Evolutionary conservation across 2,888 invertebrate genomes (phyloP).

Genomic region (Thymelicus sylvestris): DNA sequence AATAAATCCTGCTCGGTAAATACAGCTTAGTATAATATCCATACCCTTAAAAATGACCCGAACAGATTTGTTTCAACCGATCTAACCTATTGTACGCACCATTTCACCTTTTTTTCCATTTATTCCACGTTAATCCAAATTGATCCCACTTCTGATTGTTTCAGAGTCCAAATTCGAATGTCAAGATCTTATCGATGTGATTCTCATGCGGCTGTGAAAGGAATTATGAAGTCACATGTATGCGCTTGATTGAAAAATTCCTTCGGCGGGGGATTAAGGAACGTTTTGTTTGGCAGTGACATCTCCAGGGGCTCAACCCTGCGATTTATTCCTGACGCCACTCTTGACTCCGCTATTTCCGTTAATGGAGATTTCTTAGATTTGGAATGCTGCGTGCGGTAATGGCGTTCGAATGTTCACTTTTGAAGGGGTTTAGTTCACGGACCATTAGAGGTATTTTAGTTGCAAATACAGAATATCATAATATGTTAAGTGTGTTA

Average conservation of each 20-base stretch:
- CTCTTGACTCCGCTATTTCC: slow-evolving; percentile 50
- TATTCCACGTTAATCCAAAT: slow-evolving; percentile 37
- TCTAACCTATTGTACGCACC: slow-evolving; percentile 68
- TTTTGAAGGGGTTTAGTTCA: slow-evolving; percentile 22
- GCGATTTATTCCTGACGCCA: slow-evolving; percentile 53
- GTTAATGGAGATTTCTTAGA: slow-evolving; percentile 48
- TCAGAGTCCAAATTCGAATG: slow-evolving; percentile 46
- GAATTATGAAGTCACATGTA: slow-evolving; percentile 73
- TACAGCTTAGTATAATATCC: slow-evolving; percentile 43
- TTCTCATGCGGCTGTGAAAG: slow-evolving; percentile 64
- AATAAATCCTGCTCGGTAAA: background rate
- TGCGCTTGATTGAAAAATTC: slow-evolving; percentile 79
- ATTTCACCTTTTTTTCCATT: slow-evolving; percentile 64
- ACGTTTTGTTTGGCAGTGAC: slow-evolving; percentile 67
- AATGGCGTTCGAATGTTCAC: slow-evolving; percentile 31
- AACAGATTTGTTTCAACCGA: slow-evolving; percentile 71
- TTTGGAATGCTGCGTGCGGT: slow-evolving; percentile 35
- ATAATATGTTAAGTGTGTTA: too few species aligned
- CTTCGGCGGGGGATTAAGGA: slow-evolving; percentile 63
- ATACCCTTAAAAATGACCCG: slow-evolving; percentile 58
- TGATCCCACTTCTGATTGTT: slow-evolving; percentile 30
- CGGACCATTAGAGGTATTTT: slow-evolving; percentile 9
- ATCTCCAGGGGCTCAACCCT: slow-evolving; percentile 61
- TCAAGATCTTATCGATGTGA: slow-evolving; percentile 60
- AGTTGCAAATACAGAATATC: background rate